phyloP scores from a whole-genome alignment of 23 tunicate species.

The Ascidia mentula region DNA sequence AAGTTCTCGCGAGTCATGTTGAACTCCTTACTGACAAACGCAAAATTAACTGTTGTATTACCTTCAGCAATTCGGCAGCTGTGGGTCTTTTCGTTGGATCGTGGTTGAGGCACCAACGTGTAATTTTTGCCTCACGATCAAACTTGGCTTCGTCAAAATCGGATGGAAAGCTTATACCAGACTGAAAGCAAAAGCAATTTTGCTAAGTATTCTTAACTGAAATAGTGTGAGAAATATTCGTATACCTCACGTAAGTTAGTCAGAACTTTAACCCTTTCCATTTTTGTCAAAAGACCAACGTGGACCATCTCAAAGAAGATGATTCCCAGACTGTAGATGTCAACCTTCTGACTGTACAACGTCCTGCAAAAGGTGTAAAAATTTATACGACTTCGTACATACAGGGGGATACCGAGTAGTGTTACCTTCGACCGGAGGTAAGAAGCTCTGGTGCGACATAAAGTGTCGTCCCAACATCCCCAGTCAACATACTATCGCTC shows the following conservation, averaged over 20 bases:
- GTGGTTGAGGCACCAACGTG: conserved; percentile 84
- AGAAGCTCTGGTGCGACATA: conserved; percentile 81
- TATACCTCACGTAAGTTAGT: conserved; percentile 59
- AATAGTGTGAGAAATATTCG: not conserved
- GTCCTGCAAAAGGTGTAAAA: conserved; percentile 25
- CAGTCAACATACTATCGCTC: conserved; percentile 65
- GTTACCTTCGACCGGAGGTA: conserved; percentile 32
- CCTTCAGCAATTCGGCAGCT: conserved; percentile 71
- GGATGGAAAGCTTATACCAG: conserved; percentile 58
- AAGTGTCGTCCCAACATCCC: conserved; percentile 72
- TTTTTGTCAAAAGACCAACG: conserved; percentile 57
- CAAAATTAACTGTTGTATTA: too few species aligned
- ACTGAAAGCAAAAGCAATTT: conserved; percentile 7
- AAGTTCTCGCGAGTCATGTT: too few species aligned
- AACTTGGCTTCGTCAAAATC: conserved; percentile 58
- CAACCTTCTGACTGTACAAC: conserved; percentile 79
- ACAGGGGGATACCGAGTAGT: not conserved
- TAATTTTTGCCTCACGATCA: conserved; percentile 55
- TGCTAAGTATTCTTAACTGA: not conserved
- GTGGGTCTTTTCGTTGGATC: conserved; percentile 74
- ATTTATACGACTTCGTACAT: too few species aligned
- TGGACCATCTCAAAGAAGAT: conserved; percentile 90
- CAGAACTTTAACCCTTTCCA: conserved; percentile 82
- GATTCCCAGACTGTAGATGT: conserved; percentile 93
- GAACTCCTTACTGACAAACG: too few species aligned